Evolutionary conservation across 2,888 invertebrate genomes (phyloP), one percentile per base, ranked within the genome.

Genomic region (Colostygia pectinataria): DNA sequence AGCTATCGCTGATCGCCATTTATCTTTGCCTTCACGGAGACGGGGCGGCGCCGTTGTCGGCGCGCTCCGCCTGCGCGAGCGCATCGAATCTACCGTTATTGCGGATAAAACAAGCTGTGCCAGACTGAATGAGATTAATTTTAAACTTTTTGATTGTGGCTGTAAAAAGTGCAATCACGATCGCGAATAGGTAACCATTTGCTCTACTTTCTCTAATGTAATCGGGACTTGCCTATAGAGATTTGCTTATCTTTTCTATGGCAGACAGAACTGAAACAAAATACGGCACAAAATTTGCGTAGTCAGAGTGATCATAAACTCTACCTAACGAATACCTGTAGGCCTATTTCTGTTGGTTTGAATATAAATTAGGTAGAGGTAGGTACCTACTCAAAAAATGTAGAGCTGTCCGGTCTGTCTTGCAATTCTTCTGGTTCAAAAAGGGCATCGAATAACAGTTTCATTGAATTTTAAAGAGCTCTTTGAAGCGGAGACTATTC

Each of bases 71-170:
- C 57, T 45, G 68, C 65, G 66, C 66, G 47, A 60, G 65, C 70
- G 62, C 61, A 63, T 50, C 67, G 55, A 55, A 53, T 47, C 56
- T 52, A 68, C 75, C 73, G 75, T 73, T 74, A 70, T 37, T 29
- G 52, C 52, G 48, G 44, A 53, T 51, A 54, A 63, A n/a, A 57
- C 50, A 53, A 48, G 49, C 42, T 44, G 49, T 33, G 47, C 42
- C 42, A 44, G 41, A 32, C 40, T 42, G 27, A 51, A 36, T 42
- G 41, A 20, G 43, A 44, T 53, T 43, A 31, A 25, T 38, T 27
- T 18, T 10, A n/a, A 0, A 1, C 4, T 20, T 41, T 37, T 41
- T 41, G 2, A 1, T 15, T 28, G 23, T 15, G 24, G 13, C 14
- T 25, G 10, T 18, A 33, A 34, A 39, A 47, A 47, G 13, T 24